These are phyloP conservation scores for Hormaphis cornu DNA, from an alignment of 1,140 invertebrate species.

Conservation along the genomic window DNA sequence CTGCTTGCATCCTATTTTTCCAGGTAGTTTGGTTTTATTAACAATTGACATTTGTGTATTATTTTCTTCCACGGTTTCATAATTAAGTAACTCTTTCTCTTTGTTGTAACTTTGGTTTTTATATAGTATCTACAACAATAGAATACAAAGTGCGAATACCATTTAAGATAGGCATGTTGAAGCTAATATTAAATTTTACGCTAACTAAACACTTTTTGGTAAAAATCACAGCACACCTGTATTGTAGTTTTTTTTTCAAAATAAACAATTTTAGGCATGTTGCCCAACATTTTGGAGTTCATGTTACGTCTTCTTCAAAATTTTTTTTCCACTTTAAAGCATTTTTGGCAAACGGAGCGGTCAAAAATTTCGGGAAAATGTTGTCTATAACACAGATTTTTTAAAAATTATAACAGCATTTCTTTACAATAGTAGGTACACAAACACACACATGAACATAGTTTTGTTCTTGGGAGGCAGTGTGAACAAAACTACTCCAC, in stretches of 20 bases:
- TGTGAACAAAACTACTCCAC: too few species aligned
- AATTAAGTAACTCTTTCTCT: background rate
- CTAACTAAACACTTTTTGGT: background rate
- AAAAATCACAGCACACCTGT: background rate
- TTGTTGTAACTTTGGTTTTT: slow-evolving; percentile 4
- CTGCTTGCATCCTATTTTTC: background rate
- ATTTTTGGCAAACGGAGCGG: background rate
- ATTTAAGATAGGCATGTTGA: background rate
- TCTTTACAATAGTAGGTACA: too few species aligned
- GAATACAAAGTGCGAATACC: background rate
- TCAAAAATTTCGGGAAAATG: too few species aligned
- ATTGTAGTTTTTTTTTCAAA: background rate
- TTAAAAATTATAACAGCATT: too few species aligned
- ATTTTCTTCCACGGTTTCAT: slow-evolving; percentile 1
- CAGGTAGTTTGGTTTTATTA: slow-evolving; percentile 2
- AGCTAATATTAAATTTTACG: too few species aligned
- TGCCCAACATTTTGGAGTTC: background rate
- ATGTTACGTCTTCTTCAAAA: too few species aligned
- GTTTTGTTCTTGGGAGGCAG: too few species aligned
- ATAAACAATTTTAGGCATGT: slow-evolving; percentile 9
- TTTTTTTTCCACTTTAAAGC: too few species aligned
- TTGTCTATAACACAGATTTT: too few species aligned
- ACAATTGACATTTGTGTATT: background rate
- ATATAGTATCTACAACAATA: background rate
- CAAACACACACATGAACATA: too few species aligned